Evolutionary conservation across 2,888 invertebrate species (phyloP), one percentile per base, ranked within the genome.

Genomic region (Ectropis crepuscularia): DNA sequence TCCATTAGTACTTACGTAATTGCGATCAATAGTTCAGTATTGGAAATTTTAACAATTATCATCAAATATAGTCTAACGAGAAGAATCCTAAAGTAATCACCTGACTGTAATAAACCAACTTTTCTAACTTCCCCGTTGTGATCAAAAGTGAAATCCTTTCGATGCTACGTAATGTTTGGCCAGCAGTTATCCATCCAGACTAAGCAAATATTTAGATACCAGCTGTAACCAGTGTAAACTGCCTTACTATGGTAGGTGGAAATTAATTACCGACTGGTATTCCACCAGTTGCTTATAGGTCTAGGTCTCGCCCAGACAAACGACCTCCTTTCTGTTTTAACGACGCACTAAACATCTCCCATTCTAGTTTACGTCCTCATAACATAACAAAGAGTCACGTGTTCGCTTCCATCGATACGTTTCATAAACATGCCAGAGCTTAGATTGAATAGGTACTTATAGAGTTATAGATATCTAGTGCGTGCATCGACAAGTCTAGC

Each of bases 401-500:
- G 74, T 73, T 74, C 58, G 57, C 68, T 61, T 47, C 67, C 69
- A 74, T 72, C 66, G 54, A 67, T 59, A 63, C 55, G 57, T 61
- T 69, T 66, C 71, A 72, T 78, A 81, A 80, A 82, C 82, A 79
- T 49, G 16, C 48, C n/a, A 39, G 16, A 28, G 16, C 16, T 28
- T 28, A 28, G 45, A 45, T 11, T 45, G 16, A 28, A 28, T 28
- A n/a, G n/a, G n/a, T n/a, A 28, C 16, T 28, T 28, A 28, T n/a
- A n/a, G n/a, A n/a, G n/a, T n/a, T n/a, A n/a, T n/a, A n/a, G n/a
- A n/a, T n/a, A n/a, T n/a, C n/a, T n/a, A n/a, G n/a, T n/a, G n/a
- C n/a, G n/a, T n/a, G n/a, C n/a, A n/a, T n/a, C n/a, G n/a, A n/a
- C n/a, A n/a, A n/a, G n/a, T n/a, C n/a, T n/a, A n/a, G n/a, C n/a